phyloP scores from a whole-genome alignment of 2,797 vertebrate species.

The Margarornis squamiger region DNA sequence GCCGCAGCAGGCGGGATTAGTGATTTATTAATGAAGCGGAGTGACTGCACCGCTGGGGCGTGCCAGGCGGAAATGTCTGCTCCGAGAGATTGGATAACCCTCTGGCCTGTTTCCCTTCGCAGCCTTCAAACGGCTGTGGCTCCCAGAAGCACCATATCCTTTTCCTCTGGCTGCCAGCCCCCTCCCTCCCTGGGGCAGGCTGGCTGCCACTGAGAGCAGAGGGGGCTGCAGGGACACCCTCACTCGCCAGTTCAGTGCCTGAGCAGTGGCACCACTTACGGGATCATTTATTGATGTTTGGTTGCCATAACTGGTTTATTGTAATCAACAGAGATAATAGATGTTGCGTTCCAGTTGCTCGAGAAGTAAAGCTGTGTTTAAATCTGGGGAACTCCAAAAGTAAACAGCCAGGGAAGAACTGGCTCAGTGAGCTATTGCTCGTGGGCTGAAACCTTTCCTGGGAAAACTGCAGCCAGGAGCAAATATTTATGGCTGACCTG shows the following conservation, averaged over 20 bases:
- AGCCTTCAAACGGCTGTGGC: constrained; percentile 45
- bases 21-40: constrained; percentile 62
- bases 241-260: neutral
- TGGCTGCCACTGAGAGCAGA: neutral
- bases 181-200: neutral
- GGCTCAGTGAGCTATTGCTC: fast-evolving
- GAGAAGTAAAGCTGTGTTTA: neutral
- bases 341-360: fast-evolving
- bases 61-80: constrained; percentile 70
- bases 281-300: neutral
- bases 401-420: neutral
- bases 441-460: neutral
- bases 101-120: constrained; percentile 40
- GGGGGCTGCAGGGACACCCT: neutral
- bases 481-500: constrained; percentile 30
- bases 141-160: constrained; percentile 46
- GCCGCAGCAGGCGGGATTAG: constrained; percentile 22
- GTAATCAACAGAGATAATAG: neutral
- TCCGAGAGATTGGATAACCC: constrained; percentile 69
- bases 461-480: neutral
- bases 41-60: constrained; percentile 14
- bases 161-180: neutral
- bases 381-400: neutral
- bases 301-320: neutral
- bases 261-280: neutral